A percentile compares a stretch with the other conserved stretches of the same genome.
These are phyloP conservation scores for Thamnaconus septentrionalis DNA, from an alignment of 2,113 vertebrate genomes.

Conservation along the genomic window DNA sequence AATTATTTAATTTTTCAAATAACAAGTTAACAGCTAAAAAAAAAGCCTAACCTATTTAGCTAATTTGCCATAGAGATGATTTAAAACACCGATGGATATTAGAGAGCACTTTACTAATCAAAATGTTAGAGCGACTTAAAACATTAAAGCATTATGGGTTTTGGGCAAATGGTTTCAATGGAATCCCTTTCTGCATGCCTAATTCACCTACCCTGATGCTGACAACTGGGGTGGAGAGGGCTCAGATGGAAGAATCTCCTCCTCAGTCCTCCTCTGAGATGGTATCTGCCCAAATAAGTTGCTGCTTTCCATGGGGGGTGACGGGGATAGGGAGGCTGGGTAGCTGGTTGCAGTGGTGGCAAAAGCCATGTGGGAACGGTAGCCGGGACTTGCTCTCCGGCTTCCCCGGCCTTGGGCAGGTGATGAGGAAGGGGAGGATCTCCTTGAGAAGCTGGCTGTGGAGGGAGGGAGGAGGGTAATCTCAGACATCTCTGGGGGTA, in stretches of 20 bases:
- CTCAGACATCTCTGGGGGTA: slow-evolving; percentile 89
- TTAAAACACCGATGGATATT: slow-evolving; percentile 26
- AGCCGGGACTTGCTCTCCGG: slow-evolving; percentile 78
- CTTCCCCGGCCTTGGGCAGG: slow-evolving; percentile 89
- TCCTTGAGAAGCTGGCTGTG: slow-evolving; percentile 90
- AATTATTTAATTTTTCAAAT: slow-evolving; percentile 16
- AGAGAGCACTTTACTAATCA: slow-evolving; percentile 37
- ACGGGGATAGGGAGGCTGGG: slow-evolving; percentile 88
- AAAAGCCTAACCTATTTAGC: slow-evolving; percentile 13
- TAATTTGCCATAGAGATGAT: slow-evolving; percentile 36
- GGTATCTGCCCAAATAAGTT: slow-evolving; percentile 92
- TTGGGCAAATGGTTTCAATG: slow-evolving; percentile 77
- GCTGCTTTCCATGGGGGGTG: slow-evolving; percentile 85
- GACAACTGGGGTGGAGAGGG: slow-evolving; percentile 88
- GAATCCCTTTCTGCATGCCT: slow-evolving; percentile 64
- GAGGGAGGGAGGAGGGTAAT: slow-evolving; percentile 90
- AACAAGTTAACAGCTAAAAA: slow-evolving; percentile 4
- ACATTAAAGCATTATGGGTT: slow-evolving; percentile 65
- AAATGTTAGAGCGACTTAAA: slow-evolving; percentile 57
- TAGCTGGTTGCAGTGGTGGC: slow-evolving; percentile 89
- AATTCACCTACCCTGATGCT: slow-evolving; percentile 93
- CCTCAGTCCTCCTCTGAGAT: slow-evolving; percentile 87
- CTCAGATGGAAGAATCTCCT: slow-evolving; percentile 95
- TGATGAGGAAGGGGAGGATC: slow-evolving; percentile 88
- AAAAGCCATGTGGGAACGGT: slow-evolving; percentile 85